Conservation (phyloP, 1,140 invertebrate genomes). For the Scaptomyza graminum region DNA sequence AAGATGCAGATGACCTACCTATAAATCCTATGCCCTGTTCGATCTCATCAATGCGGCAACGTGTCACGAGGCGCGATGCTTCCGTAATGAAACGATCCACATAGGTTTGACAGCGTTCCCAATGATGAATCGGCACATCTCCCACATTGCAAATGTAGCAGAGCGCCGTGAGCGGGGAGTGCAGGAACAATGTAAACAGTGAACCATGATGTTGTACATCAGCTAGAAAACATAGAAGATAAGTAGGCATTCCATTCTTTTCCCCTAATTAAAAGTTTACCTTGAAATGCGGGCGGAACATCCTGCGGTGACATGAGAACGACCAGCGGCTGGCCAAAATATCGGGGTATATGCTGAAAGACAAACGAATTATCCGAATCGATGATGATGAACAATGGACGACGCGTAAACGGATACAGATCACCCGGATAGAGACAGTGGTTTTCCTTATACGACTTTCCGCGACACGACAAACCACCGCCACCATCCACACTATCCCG, state of each 20-base stretch:
- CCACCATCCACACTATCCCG: slow-evolving; percentile 86
- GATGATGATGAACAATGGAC: slow-evolving; percentile 96
- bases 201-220: slow-evolving; percentile 96
- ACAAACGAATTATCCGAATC: slow-evolving; percentile 98
- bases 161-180: slow-evolving; percentile 96
- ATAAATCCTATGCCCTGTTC: slow-evolving; percentile 83
- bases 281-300: slow-evolving; percentile 92
- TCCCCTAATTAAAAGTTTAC: slow-evolving; percentile 85
- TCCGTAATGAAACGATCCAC: slow-evolving; percentile 96
- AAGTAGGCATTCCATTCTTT: neutral
- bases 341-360: slow-evolving; percentile 95
- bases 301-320: slow-evolving; percentile 97
- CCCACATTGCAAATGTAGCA: slow-evolving; percentile 96
- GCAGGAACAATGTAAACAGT: slow-evolving; percentile 97
- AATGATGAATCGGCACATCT: slow-evolving; percentile 92
- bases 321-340: slow-evolving; percentile 97
- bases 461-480: slow-evolving; percentile 84
- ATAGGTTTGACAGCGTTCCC: slow-evolving; percentile 95
- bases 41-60: slow-evolving; percentile 92
- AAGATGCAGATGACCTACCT: slow-evolving; percentile 47
- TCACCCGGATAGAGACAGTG: slow-evolving; percentile 97
- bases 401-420: slow-evolving; percentile 94
- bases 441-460: slow-evolving; percentile 91
- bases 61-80: slow-evolving; percentile 91
- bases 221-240: slow-evolving; percentile 72